Conservation (phyloP, 1,140 invertebrate genomes). For the Paralvinella palmiformis region DNA sequence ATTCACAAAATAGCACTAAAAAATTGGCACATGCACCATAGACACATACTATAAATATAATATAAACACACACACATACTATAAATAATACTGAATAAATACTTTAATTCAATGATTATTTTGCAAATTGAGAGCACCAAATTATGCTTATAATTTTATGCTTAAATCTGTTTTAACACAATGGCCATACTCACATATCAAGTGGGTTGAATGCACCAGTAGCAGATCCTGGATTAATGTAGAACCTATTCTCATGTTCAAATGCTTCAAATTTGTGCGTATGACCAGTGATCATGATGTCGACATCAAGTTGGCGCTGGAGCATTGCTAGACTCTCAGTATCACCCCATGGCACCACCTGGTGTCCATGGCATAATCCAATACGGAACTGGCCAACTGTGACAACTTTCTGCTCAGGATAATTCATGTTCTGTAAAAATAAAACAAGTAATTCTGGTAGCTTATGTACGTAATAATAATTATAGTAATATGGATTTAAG, state of each 20-base stretch:
- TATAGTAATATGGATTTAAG: too few relatives aligned
- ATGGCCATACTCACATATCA: constrained; percentile 61
- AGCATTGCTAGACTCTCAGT: constrained; percentile 85
- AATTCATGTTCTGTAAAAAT: constrained; percentile 74
- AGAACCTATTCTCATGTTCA: constrained; percentile 98
- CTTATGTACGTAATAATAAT: too few relatives aligned
- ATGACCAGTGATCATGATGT: constrained; percentile 97
- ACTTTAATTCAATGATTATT: too few relatives aligned
- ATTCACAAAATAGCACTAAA: too few relatives aligned
- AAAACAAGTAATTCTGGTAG: too few relatives aligned
- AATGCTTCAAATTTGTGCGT: constrained; percentile 98
- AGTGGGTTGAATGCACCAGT: constrained; percentile 94
- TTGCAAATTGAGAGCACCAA: too few relatives aligned
- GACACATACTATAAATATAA: background rate
- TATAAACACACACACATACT: background rate
- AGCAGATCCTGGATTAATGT: constrained; percentile 97
- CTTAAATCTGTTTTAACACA: too few relatives aligned
- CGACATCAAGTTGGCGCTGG: constrained; percentile 94
- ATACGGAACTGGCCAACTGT: constrained; percentile 98
- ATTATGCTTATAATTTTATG: too few relatives aligned
- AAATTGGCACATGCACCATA: too few relatives aligned
- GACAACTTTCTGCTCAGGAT: constrained; percentile 97
- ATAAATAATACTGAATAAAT: too few relatives aligned
- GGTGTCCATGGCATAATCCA: constrained; percentile 93
- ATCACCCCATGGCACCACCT: constrained; percentile 94